Evolutionary conservation across 2,888 invertebrate genomes (phyloP), one percentile per base, ranked within the genome.

Genomic region (Conchocele bisecta): DNA sequence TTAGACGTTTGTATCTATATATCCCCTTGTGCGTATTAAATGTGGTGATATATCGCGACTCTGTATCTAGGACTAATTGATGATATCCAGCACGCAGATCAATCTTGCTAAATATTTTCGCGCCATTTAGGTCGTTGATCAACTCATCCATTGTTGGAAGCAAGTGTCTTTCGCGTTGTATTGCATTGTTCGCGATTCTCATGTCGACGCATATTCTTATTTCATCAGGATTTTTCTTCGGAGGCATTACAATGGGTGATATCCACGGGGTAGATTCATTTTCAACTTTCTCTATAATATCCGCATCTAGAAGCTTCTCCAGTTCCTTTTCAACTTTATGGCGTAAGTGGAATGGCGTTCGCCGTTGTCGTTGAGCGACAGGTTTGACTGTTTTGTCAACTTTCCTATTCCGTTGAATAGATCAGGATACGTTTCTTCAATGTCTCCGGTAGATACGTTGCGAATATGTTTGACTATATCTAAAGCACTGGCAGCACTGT

Each of bases 141-240:
- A 84, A n/a, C 2, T 85, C 82, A 48, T 82, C 79, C 0, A 78
- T 54, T 11, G 79, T 82, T 13, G 81, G 78, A 35, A 79, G 63
- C 0, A 39, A 57, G 37, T 85, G 79, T 29, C 77, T 20, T 59
- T 75, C 72, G 24, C 81, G 29, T 9, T 56, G 42, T 1, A 82
- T 81, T 2, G 81, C 80, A 41, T 74, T 71, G 37, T 85, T 82
- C 1, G 81, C 69, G 39, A 70, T 46, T 9, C 83, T 29, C 80
- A 83, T 83, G 48, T 84, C 82, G 2, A 81, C 69, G 58, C 79
- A 82, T 15, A 86, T 39, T 31, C 84, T 39, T n/a, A 84, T 57
- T 50, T 28, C 28, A 24, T 58, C 59, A 6, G 22, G 11, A 22
- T 68, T 57, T 48, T 69, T 60, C 42, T 82, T 82, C 31, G 73